A percentile compares a stretch with the other conserved stretches of the same genome.
Conservation (phyloP, 2,797 vertebrate genomes). For the Urocyon cinereoargenteus region DNA sequence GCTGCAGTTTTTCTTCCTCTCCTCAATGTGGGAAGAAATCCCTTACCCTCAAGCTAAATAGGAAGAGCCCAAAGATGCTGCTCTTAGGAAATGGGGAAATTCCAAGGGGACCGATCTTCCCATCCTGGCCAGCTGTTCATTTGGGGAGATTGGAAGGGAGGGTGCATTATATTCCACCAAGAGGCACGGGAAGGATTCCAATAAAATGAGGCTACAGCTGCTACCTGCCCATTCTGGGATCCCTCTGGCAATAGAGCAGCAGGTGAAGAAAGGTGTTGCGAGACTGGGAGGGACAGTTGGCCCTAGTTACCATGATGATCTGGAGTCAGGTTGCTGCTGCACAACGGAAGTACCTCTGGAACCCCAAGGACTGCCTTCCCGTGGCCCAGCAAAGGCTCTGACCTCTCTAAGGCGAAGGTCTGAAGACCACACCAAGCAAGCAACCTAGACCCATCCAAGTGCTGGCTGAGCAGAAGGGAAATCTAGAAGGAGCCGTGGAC, state of each 20-base stretch:
- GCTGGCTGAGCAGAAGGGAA: background rate
- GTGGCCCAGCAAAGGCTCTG: background rate
- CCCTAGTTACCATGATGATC: background rate
- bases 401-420: background rate
- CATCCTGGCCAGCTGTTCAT: background rate
- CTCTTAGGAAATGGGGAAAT: background rate
- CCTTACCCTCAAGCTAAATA: background rate
- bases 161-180: background rate
- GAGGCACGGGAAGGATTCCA: background rate
- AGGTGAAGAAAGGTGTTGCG: background rate
- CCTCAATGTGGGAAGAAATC: rapidly evolving
- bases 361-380: background rate
- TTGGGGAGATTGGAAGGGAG: rapidly evolving
- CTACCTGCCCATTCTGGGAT: background rate
- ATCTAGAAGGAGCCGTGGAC: background rate
- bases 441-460: background rate
- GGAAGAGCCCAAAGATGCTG: background rate
- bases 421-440: background rate
- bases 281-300: background rate
- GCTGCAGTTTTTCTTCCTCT: background rate
- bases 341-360: too few species aligned
- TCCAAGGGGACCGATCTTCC: background rate
- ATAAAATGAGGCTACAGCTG: background rate
- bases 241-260: background rate
- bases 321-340: background rate